Conservation (phyloP, 1,140 invertebrate genomes). For the Berghia stephanieae region DNA sequence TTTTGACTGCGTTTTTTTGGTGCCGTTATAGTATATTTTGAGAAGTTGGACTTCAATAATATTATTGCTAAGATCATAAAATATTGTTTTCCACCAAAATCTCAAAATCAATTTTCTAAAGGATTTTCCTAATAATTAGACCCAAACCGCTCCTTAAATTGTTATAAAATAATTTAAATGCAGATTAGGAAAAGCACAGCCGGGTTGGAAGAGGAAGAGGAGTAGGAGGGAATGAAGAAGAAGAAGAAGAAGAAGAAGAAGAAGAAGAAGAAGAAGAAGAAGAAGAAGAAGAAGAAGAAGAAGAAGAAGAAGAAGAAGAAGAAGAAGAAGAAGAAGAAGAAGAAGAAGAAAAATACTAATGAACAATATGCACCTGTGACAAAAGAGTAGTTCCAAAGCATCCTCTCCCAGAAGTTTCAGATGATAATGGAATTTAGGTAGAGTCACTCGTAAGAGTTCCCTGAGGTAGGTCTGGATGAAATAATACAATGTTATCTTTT, state of each 20-base stretch:
- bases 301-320: constrained; percentile 12
- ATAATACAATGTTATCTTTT: background rate
- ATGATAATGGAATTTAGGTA: constrained; percentile 87
- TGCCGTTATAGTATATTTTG: too few species aligned
- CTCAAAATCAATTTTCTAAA: too few species aligned
- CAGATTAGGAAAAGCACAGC: too few species aligned
- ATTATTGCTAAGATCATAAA: too few species aligned
- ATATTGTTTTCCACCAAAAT: too few species aligned
- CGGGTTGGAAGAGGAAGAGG: too few species aligned
- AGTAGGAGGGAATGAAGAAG: too few species aligned
- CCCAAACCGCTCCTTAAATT: too few species aligned
- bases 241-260: constrained; percentile 65
- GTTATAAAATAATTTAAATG: too few species aligned
- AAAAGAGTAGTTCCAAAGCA: constrained; percentile 86
- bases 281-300: constrained; percentile 53
- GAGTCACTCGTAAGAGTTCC: constrained; percentile 86
- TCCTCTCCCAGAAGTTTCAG: constrained; percentile 77
- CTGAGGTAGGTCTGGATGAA: constrained; percentile 77
- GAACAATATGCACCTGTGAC: constrained; percentile 56
- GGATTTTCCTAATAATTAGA: too few species aligned
- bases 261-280: background rate
- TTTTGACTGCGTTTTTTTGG: too few species aligned
- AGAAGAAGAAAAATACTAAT: background rate
- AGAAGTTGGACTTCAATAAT: too few species aligned
- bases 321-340: background rate